Conservation (phyloP, 2,797 vertebrate species). For the Phataginus tricuspis region DNA sequence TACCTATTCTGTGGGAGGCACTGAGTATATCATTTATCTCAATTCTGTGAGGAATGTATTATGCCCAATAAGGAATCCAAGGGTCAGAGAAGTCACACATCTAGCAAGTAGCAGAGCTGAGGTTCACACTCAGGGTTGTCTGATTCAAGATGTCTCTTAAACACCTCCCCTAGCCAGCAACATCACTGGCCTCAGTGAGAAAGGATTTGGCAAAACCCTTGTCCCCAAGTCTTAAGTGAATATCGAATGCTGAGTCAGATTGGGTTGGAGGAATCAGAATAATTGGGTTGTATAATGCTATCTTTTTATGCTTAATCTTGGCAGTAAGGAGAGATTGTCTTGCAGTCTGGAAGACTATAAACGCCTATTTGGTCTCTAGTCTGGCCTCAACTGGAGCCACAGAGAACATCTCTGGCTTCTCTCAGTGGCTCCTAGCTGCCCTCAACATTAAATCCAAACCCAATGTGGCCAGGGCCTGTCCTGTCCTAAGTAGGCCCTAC, state of each 20-base stretch:
- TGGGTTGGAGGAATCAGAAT: slow-evolving; percentile 38
- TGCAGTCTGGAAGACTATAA: background rate
- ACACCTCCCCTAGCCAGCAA: background rate
- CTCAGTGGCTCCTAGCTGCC: background rate
- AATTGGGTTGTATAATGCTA: slow-evolving; percentile 57
- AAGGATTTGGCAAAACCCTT: slow-evolving; percentile 45
- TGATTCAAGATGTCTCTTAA: background rate
- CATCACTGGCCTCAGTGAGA: slow-evolving; percentile 30
- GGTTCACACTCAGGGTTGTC: background rate
- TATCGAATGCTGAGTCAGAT: slow-evolving; percentile 65
- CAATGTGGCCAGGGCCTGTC: background rate
- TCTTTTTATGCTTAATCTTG: slow-evolving; percentile 64
- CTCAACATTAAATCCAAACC: background rate
- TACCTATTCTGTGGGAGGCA: background rate
- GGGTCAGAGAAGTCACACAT: slow-evolving; percentile 11
- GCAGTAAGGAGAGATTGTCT: slow-evolving; percentile 34
- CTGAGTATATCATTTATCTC: background rate
- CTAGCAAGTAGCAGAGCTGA: background rate
- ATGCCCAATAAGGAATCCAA: background rate
- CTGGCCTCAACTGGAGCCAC: slow-evolving; percentile 38
- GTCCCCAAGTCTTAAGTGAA: slow-evolving; percentile 55
- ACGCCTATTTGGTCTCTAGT: slow-evolving; percentile 24
- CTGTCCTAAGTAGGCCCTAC: background rate
- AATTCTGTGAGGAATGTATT: background rate
- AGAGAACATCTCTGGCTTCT: background rate